Evolutionary conservation across 2,888 invertebrate genomes (phyloP).

Genomic region (Tachina fera): DNA sequence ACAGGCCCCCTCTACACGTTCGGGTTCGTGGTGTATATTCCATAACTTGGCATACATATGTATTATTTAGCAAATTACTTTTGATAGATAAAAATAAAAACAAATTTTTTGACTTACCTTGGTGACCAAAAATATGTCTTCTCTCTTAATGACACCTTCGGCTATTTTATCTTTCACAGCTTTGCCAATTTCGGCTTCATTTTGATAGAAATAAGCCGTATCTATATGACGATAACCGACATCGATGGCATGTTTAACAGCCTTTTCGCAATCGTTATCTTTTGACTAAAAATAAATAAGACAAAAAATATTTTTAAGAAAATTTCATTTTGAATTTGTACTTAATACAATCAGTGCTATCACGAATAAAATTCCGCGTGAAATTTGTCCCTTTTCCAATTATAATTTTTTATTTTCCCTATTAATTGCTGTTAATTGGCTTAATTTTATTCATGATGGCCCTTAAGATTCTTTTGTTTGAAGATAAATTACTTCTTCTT

Average conservation of each 20-base stretch:
- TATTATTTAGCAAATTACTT: background rate
- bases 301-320: background rate
- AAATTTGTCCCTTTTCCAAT: too few species aligned
- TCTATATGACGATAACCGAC: slow-evolving; percentile 89
- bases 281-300: slow-evolving; percentile 84
- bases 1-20: slow-evolving; percentile 82
- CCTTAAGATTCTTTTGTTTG: too few species aligned
- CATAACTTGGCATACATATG: slow-evolving; percentile 78
- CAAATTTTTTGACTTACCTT: slow-evolving; percentile 78
- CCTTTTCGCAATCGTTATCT: slow-evolving; percentile 86
- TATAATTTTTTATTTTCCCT: too few species aligned
- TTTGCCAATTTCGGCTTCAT: slow-evolving; percentile 88
- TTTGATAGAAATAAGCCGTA: slow-evolving; percentile 86
- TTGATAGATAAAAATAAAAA: background rate
- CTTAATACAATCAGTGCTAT: too few species aligned
- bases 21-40: slow-evolving; percentile 79
- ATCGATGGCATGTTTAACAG: slow-evolving; percentile 88
- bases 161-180: slow-evolving; percentile 86
- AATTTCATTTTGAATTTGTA: too few species aligned
- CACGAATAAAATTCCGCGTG: too few species aligned
- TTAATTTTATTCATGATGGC: too few species aligned
- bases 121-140: slow-evolving; percentile 87
- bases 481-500: too few species aligned
- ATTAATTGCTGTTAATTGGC: too few species aligned
- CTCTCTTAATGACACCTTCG: slow-evolving; percentile 87